Evolutionary conservation across 2,888 invertebrate genomes (phyloP).

Genomic region (Smittia aterrima): DNA sequence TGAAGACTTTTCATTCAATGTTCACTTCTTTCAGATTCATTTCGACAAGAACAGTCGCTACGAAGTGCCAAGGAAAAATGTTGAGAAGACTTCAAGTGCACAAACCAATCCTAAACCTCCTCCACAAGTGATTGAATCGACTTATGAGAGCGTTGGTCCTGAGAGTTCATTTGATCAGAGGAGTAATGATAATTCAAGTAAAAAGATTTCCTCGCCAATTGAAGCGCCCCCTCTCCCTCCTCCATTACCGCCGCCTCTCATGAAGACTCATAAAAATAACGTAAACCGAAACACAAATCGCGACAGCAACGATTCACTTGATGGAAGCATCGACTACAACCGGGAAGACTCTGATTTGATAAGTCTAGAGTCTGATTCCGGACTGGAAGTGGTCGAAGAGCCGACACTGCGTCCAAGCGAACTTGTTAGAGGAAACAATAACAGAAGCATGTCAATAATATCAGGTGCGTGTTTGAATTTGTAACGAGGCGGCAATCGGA

Average conservation of each 20-base stretch:
- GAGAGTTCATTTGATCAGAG: background rate
- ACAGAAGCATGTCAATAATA: conserved; percentile 59
- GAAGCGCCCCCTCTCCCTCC: conserved; percentile 69
- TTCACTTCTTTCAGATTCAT: background rate
- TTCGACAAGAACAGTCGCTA: conserved; percentile 9
- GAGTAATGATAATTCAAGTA: background rate
- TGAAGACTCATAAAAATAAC: conserved; percentile 44
- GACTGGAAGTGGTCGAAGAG: conserved; percentile 64
- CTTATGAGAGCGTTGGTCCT: conserved; percentile 28
- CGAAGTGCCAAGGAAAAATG: conserved; percentile 9
- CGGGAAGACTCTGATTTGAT: conserved; percentile 43
- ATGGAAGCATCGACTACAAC: conserved; percentile 12
- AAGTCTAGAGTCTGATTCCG: conserved; percentile 52
- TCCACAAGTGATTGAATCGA: conserved; percentile 41
- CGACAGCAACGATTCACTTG: conserved; percentile 43
- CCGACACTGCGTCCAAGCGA: conserved; percentile 67
- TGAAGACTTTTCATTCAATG: background rate
- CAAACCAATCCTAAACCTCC: background rate
- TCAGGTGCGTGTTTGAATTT: conserved; percentile 52
- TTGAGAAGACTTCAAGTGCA: background rate
- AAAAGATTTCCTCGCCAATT: conserved; percentile 44
- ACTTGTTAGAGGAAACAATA: conserved; percentile 60
- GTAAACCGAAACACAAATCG: conserved; percentile 5
- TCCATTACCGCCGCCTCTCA: conserved; percentile 58
- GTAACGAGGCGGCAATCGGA: background rate